Evolutionary conservation across 2,888 invertebrate genomes (phyloP), one percentile per base, ranked within the genome.

Genomic region (Pseudococcus jackbeardsleyi): DNA sequence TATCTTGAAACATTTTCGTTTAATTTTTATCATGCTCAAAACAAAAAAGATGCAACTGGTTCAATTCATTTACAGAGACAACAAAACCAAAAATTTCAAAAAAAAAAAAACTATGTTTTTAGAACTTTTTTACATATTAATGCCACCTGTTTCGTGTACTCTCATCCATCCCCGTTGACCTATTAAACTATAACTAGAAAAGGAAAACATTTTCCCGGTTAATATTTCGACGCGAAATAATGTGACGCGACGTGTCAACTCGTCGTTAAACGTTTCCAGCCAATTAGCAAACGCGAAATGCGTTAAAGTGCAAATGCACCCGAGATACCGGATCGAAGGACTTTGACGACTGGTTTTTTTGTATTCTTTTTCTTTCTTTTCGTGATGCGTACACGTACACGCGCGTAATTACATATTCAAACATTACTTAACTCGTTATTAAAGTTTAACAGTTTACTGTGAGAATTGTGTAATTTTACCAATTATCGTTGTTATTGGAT

Each of bases 401-500:
- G 17, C 6, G 39, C 33, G 39, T 79, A 79, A 79, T 79, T 79
- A 79, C 79, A 79, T 46, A 79, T 79, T 19, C 46, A 79, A 79
- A 79, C 46, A 79, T 79, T 79, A 79, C 79, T 46, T 17, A 79
- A 79, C 79, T 12, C 79, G 79, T 79, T 79, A 79, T 79, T 79
- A 79, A 79, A 79, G 79, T 79, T 46, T 79, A 79, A 79, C 79
- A 79, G 79, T 79, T 79, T 46, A 46, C 42, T 46, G 46, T 42
- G 19, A 46, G 46, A 46, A 79, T 79, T 79, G 79, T 79, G 79
- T 46, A 79, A 79, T 79, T 79, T 79, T n/a, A 79, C 46, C 46
- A 79, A 79, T 79, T 79, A 79, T 79, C 79, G 79, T 79, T 79
- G 79, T 79, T 79, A 79, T 79, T 79, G n/a, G 79, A 79, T 79